phyloP scores from a whole-genome alignment of 2,888 invertebrate genomes.

The Drosophila antonietae region DNA sequence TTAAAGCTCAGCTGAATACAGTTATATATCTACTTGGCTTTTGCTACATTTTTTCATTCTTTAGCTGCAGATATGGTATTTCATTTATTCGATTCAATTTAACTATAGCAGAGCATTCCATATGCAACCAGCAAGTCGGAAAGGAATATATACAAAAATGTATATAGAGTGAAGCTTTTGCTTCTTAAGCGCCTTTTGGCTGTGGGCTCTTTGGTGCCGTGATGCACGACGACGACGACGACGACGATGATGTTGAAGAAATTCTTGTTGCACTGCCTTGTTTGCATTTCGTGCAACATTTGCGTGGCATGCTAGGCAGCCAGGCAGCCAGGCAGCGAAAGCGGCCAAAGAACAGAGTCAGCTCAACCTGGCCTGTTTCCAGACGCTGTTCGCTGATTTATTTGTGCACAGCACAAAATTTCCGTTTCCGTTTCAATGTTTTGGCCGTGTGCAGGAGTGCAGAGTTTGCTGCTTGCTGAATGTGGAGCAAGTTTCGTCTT shows the following conservation, averaged over 20 bases:
- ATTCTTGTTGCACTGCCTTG: slow-evolving; percentile 55
- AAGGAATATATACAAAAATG: neutral
- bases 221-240: slow-evolving; percentile 9
- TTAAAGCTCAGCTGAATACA: neutral
- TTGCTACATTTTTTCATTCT: neutral
- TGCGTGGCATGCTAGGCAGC: slow-evolving; percentile 48
- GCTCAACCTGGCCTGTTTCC: slow-evolving; percentile 55
- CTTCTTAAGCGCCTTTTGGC: slow-evolving; percentile 39
- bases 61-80: slow-evolving; percentile 6
- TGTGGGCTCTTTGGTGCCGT: slow-evolving; percentile 33
- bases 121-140: slow-evolving; percentile 6
- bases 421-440: slow-evolving; percentile 69
- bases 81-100: slow-evolving; percentile 8
- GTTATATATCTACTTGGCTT: neutral
- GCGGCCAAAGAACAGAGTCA: slow-evolving; percentile 24
- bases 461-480: slow-evolving; percentile 6
- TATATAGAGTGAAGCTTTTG: slow-evolving; percentile 13
- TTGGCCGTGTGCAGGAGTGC: slow-evolving; percentile 16
- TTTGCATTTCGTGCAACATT: slow-evolving; percentile 78
- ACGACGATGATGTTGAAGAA: slow-evolving; percentile 52
- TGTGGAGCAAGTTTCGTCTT: slow-evolving; percentile 55
- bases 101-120: slow-evolving; percentile 23
- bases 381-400: slow-evolving; percentile 68
- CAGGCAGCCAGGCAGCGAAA: slow-evolving; percentile 10
- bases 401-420: slow-evolving; percentile 79